These are phyloP conservation scores for Oreochromis tanganicae DNA, from an alignment of 2,113 vertebrate genomes.

Conservation along the genomic window DNA sequence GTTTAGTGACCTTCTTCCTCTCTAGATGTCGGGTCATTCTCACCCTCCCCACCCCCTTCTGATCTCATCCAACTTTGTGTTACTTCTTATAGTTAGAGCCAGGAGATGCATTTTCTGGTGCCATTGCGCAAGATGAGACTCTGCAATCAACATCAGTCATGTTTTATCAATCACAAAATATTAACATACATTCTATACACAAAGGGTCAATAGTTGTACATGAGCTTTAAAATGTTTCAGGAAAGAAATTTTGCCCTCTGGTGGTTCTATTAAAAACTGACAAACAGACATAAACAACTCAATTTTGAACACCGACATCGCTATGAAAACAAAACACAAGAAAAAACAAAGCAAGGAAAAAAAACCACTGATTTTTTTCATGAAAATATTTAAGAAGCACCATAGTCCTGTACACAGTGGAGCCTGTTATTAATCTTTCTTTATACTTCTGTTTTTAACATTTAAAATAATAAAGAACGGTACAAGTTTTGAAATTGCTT, in stretches of 20 bases:
- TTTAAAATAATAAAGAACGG: rapidly evolving
- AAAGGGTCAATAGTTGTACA: background rate
- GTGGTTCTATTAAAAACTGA: background rate
- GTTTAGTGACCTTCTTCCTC: conserved; percentile 61
- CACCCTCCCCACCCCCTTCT: conserved; percentile 13
- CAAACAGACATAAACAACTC: background rate
- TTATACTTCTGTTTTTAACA: background rate
- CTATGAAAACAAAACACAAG: background rate
- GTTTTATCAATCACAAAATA: background rate
- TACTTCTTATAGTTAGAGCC: background rate
- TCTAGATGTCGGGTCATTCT: conserved; percentile 47
- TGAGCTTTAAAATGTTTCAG: background rate
- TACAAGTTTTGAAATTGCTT: background rate
- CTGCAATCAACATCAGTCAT: background rate
- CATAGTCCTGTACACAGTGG: rapidly evolving
- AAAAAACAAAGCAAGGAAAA: background rate
- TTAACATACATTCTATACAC: background rate
- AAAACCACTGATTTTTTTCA: background rate
- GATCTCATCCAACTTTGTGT: conserved; percentile 16
- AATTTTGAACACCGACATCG: rapidly evolving
- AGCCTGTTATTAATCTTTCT: background rate
- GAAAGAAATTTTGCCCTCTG: conserved; percentile 42
- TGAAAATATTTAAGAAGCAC: background rate
- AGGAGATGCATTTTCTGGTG: background rate
- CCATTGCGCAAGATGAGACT: background rate